A percentile compares a stretch with the other conserved stretches of the same genome.
Evolutionary conservation across 2,113 vertebrate genomes (phyloP).

Genomic region (Peromyscus californicus): DNA sequence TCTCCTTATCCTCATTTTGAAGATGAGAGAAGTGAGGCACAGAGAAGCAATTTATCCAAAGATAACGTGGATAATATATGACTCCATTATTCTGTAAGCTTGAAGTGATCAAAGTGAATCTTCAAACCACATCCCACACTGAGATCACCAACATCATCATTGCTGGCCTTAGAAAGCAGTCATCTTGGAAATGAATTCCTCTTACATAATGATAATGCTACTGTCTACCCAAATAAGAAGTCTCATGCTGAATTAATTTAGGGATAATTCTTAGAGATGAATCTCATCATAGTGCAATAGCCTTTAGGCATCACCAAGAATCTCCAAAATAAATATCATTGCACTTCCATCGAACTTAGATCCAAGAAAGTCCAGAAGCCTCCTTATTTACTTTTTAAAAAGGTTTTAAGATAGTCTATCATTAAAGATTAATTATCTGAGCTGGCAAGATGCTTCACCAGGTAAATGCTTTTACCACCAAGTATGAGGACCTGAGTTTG

Average conservation of each 20-base stretch:
- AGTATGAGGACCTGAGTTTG: background rate
- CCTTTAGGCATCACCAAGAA: background rate
- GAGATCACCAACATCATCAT: background rate
- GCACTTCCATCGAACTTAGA: background rate
- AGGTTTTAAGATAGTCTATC: background rate
- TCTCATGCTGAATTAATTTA: background rate
- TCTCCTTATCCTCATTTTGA: background rate
- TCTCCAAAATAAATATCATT: background rate
- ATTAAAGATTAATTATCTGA: background rate
- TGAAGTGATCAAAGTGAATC: background rate
- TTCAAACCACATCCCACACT: background rate
- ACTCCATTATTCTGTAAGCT: background rate
- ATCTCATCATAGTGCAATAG: background rate
- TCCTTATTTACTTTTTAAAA: background rate
- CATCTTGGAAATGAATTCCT: background rate
- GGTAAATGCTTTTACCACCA: background rate
- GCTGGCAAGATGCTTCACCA: background rate
- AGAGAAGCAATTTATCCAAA: background rate
- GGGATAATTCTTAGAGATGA: conserved; percentile 1
- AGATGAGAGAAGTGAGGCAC: background rate
- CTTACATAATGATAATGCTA: background rate
- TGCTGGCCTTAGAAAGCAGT: background rate
- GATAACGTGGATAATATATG: background rate
- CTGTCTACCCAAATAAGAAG: background rate
- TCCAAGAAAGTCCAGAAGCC: background rate